Evolutionary conservation across 1,140 invertebrate genomes (phyloP).

Genomic region (Ceratosolen solmsi): DNA sequence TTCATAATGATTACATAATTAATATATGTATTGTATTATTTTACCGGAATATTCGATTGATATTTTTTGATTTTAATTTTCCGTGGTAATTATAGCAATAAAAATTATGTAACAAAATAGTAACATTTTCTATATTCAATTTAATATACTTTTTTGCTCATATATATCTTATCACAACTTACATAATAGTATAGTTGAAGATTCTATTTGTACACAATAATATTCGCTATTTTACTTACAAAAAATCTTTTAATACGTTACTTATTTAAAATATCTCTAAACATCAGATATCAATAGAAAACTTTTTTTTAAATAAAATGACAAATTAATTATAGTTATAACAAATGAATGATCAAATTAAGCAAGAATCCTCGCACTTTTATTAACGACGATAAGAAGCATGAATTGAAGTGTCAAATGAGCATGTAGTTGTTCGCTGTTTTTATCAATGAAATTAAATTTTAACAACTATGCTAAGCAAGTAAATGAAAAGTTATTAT

Average conservation of each 20-base stretch:
- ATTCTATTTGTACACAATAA: neutral
- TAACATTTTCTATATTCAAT: neutral
- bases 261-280: too few relatives aligned
- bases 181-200: neutral
- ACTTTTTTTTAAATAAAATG: neutral
- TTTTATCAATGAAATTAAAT: neutral
- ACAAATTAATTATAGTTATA: neutral
- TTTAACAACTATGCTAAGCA: neutral
- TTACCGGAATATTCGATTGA: neutral
- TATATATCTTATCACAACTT: conserved; percentile 1
- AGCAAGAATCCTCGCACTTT: neutral
- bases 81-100: neutral
- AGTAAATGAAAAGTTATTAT: neutral
- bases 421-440: too few relatives aligned
- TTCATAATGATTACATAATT: too few relatives aligned
- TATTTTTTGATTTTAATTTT: neutral
- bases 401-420: neutral
- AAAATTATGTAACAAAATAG: neutral
- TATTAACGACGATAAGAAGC: neutral
- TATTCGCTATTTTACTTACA: neutral
- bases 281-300: too few relatives aligned
- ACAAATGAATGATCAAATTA: neutral
- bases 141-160: neutral
- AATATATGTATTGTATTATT: too few relatives aligned
- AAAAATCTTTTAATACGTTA: neutral